phyloP scores from a whole-genome alignment of 2,797 vertebrate species.

The Acipenser ruthenus region DNA sequence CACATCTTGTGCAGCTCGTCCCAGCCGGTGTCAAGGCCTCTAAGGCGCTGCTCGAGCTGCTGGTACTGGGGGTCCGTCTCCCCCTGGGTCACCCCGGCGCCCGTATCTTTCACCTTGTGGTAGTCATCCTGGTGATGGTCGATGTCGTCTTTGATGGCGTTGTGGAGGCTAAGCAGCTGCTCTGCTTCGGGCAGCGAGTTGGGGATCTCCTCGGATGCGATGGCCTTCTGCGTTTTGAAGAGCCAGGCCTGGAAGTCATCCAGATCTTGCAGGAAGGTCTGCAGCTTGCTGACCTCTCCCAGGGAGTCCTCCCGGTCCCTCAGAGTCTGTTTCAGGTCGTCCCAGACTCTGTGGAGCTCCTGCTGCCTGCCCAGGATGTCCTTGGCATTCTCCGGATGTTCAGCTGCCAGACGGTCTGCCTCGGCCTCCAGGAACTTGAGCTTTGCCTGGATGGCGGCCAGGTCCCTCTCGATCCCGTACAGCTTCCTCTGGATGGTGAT shows the following conservation, averaged over 20 bases:
- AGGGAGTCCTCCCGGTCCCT: conserved; percentile 73
- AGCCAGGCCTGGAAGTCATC: conserved; percentile 94
- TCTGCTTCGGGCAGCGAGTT: conserved; percentile 74
- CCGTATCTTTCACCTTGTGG: conserved; percentile 56
- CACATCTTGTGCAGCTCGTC: conserved; percentile 80
- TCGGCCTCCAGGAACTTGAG: conserved; percentile 66
- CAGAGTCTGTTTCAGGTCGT: conserved; percentile 67
- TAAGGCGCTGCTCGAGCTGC: conserved; percentile 74
- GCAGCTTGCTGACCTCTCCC: conserved; percentile 89
- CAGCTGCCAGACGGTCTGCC: conserved; percentile 60
- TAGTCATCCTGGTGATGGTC: conserved; percentile 67
- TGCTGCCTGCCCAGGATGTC: conserved; percentile 58
- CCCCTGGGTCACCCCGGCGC: conserved; percentile 61
- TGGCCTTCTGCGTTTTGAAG: conserved; percentile 77
- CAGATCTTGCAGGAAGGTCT: conserved; percentile 85
- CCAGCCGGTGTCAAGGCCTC: conserved; percentile 78
- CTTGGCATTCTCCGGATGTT: conserved; percentile 67
- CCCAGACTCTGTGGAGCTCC: conserved; percentile 63
- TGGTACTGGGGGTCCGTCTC: conserved; percentile 85
- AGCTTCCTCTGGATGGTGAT: conserved; percentile 92
- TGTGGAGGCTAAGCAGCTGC: conserved; percentile 69
- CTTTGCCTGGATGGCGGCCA: conserved; percentile 72
- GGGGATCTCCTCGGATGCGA: conserved; percentile 80
- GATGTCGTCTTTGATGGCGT: conserved; percentile 63
- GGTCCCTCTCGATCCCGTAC: conserved; percentile 82